These are phyloP conservation scores for Dryobotodes eremita DNA, from an alignment of 2,888 invertebrate genomes.

Conservation along the genomic window DNA sequence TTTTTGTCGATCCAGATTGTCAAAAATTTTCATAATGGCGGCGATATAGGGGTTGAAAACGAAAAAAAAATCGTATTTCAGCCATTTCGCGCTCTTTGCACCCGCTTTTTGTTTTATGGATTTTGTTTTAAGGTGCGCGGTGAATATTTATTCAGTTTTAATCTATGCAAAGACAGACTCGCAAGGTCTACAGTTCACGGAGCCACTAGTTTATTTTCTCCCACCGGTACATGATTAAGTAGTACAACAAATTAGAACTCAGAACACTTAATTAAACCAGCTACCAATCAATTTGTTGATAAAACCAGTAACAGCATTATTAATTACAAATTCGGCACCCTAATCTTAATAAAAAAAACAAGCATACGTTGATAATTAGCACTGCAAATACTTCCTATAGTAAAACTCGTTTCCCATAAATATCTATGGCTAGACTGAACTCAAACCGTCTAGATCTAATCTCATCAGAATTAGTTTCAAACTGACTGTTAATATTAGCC, in stretches of 20 bases:
- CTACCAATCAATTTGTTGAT: conserved; percentile 6
- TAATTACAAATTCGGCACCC: conserved; percentile 20
- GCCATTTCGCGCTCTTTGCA: too few species aligned
- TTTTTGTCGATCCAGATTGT: too few species aligned
- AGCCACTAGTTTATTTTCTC: not conserved
- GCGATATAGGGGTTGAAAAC: too few species aligned
- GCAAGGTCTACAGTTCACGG: too few species aligned
- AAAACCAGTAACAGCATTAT: conserved; percentile 19
- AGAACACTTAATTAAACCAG: not conserved
- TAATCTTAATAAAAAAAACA: conserved; percentile 22
- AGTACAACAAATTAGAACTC: not conserved
- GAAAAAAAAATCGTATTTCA: too few species aligned
- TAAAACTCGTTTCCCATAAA: conserved; percentile 48
- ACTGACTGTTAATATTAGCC: conserved; percentile 48
- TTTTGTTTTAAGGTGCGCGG: too few species aligned
- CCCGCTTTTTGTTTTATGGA: too few species aligned
- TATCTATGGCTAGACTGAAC: conserved; percentile 44
- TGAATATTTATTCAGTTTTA: too few species aligned
- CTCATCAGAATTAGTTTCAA: conserved; percentile 49
- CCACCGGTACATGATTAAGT: not conserved
- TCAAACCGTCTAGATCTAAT: conserved; percentile 57
- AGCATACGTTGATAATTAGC: conserved; percentile 8
- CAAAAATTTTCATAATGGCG: too few species aligned
- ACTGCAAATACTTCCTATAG: conserved; percentile 14
- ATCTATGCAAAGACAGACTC: too few species aligned